Base-by-base conservation (phyloP, 2,888 invertebrate species). In the Bombylius major region DNA sequence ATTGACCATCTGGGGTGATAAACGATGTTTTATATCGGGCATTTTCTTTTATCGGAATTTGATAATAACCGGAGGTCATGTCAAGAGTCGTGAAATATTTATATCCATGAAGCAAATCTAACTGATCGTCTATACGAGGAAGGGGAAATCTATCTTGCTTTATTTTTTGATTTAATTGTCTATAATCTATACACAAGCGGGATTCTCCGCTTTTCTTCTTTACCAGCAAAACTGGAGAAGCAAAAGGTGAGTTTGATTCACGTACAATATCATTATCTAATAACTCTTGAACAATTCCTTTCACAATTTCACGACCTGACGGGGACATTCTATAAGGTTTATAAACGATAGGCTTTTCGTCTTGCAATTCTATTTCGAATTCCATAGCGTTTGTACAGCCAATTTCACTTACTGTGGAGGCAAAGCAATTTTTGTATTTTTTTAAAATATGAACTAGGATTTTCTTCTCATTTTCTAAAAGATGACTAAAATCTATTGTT, bases 81-180 rank as follows among this genome's bases (percentile, higher is more conserved):
- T 70, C 67, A 4, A 69, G 50, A 5, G 55, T 60, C 0, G 66
- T 64, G 51, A 64, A 70, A 55, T 61, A 64, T 14, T 53, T 55
- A 36, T 59, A 56, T 1, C 64, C 64, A 1, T 54, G n/a, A 8
- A 69, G 48, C 12, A 59, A 51, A 49, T 67, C 63, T 47, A 68
- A 53, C 42, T 65, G 62, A 31, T 70, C 67, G 14, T 66, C 63
- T 6, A 70, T 65, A 13, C 62, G 55, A 0, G 68, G 67, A 4
- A 69, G 46, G 0, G 69, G 68, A 54, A 66, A 67, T 5, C 62
- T 50, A 54, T 70, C 67, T 5, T 67, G 63, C 0, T 64, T 58
- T 1, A 67, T 69, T 0, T 61, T 58, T 5, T 53, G 50, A 57
- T 71, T 72, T 8, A 72, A 53, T 36, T 50, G 52, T 9, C 68